Conservation (phyloP, 2,113 vertebrate genomes). For the Calonectris borealis region DNA sequence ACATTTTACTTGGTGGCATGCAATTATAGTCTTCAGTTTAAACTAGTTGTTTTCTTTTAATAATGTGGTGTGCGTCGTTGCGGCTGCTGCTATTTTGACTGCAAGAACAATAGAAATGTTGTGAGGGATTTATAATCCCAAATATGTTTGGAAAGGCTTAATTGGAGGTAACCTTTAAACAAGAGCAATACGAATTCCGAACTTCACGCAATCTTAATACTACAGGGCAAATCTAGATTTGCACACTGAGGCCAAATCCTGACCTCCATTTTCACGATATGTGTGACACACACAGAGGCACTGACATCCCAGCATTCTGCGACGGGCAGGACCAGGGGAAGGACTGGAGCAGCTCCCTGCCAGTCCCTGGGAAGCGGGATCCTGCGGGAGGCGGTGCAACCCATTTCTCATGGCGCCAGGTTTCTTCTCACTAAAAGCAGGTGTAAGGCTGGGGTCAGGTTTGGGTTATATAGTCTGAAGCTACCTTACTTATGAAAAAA, state of each 20-base stretch:
- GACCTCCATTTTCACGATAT: not conserved
- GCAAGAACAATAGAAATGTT: conserved; percentile 2
- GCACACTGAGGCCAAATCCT: not conserved
- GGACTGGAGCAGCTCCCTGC: not conserved
- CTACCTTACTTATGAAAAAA: not conserved
- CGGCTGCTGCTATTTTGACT: not conserved
- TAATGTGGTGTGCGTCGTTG: not conserved
- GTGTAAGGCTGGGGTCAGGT: not conserved
- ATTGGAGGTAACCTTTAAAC: not conserved
- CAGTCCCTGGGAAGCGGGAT: rapidly evolving
- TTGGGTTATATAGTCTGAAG: not conserved
- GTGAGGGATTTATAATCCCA: not conserved
- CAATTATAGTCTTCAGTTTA: conserved; percentile 18
- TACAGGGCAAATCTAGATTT: not conserved
- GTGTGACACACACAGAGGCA: not conserved
- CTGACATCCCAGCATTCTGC: not conserved
- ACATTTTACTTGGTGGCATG: not conserved
- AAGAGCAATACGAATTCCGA: not conserved
- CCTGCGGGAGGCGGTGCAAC: not conserved
- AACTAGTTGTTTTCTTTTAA: conserved; percentile 8
- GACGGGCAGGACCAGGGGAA: rapidly evolving
- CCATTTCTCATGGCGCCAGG: not conserved
- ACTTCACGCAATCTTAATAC: not conserved
- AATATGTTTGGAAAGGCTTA: not conserved
- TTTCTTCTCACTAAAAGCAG: not conserved